phyloP scores from a whole-genome alignment of 2,888 invertebrate species.

The Beris morrisii region DNA sequence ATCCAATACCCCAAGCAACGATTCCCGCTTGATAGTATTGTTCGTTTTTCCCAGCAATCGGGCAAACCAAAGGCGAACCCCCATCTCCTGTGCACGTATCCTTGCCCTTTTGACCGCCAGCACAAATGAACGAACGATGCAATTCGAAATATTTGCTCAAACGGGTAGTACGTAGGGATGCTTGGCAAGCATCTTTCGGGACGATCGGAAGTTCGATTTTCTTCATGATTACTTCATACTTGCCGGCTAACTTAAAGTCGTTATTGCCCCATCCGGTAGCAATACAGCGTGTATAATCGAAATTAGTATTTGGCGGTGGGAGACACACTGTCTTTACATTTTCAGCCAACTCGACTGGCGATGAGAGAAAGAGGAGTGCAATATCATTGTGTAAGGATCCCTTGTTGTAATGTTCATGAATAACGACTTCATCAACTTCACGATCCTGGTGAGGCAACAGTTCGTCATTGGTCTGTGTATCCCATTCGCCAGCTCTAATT shows the following conservation, averaged over 20 bases:
- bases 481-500: conserved; percentile 74
- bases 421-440: conserved; percentile 58
- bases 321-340: conserved; percentile 74
- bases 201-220: conserved; percentile 75
- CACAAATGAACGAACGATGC: conserved; percentile 73
- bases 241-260: conserved; percentile 52
- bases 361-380: conserved; percentile 67
- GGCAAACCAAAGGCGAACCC: conserved; percentile 77
- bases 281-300: conserved; percentile 47
- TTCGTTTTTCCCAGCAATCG: conserved; percentile 57
- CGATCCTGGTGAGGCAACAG: conserved; percentile 69
- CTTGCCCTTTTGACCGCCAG: conserved; percentile 71
- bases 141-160: conserved; percentile 69
- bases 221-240: conserved; percentile 67
- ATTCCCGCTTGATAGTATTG: conserved; percentile 46
- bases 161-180: conserved; percentile 64
- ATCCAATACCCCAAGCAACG: background rate
- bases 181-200: conserved; percentile 56
- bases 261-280: conserved; percentile 55
- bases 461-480: conserved; percentile 70
- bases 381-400: conserved; percentile 72
- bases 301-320: conserved; percentile 58
- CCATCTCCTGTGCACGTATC: conserved; percentile 80
- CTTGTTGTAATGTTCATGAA: conserved; percentile 57
- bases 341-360: conserved; percentile 63